A percentile compares a stretch with the other conserved stretches of the same genome.
Evolutionary conservation across 2,113 vertebrate species (phyloP).

Genomic region (Phasianus colchicus): DNA sequence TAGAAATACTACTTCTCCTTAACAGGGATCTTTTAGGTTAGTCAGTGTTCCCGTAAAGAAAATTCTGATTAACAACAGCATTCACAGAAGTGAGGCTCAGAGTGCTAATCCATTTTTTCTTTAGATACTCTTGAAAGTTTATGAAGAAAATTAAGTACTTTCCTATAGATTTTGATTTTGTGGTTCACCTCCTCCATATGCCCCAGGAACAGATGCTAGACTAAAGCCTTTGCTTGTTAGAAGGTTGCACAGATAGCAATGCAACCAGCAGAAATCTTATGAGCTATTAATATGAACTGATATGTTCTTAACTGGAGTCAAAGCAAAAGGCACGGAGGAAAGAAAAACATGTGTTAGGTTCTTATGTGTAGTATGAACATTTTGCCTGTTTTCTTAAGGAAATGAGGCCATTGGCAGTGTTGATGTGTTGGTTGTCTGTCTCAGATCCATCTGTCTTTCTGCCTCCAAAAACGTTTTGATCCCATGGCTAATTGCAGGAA

Average conservation of each 20-base stretch:
- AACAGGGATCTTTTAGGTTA: not conserved
- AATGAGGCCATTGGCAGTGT: not conserved
- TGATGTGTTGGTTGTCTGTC: not conserved
- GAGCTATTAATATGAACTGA: not conserved
- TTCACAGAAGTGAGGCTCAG: not conserved
- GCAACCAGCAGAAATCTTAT: not conserved
- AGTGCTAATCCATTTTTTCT: slow-evolving; percentile 19
- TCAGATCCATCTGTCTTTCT: not conserved
- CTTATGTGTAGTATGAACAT: not conserved
- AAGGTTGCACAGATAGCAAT: not conserved
- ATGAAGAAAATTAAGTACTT: not conserved
- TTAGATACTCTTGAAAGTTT: not conserved
- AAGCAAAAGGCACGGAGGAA: not conserved
- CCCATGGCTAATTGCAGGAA: not conserved
- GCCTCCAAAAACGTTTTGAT: not conserved
- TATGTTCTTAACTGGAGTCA: not conserved
- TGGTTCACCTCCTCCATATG: not conserved
- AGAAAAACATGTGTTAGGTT: not conserved
- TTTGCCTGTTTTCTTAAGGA: not conserved
- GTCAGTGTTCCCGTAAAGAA: not conserved
- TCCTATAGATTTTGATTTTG: not conserved
- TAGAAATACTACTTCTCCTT: not conserved
- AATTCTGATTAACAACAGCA: not conserved
- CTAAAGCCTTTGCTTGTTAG: not conserved
- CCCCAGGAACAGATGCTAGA: not conserved